Percentiles rank a stretch among this genome's conserved stretches.
Conservation (phyloP, 2,113 vertebrate species). For the Fukomys damarensis region DNA sequence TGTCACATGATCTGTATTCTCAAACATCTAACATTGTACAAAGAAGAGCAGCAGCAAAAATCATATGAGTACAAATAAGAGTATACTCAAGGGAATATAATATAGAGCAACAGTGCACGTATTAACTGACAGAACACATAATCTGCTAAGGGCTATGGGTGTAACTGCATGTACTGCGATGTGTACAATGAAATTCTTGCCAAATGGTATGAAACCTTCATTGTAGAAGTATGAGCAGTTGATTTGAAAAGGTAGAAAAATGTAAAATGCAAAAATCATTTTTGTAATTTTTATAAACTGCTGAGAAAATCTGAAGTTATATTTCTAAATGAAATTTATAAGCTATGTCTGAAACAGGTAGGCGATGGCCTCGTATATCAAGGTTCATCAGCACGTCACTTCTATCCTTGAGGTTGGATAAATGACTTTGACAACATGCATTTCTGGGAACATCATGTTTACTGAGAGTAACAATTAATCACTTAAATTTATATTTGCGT, state of each 20-base stretch:
- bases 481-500: conserved; percentile 56
- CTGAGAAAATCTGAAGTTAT: neutral
- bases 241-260: neutral
- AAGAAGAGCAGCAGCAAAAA: conserved; percentile 35
- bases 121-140: neutral
- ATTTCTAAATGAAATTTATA: conserved; percentile 30
- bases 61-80: neutral
- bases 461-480: conserved; percentile 61
- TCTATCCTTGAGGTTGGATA: neutral
- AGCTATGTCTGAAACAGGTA: neutral
- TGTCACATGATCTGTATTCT: neutral
- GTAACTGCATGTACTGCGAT: neutral
- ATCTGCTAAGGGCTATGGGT: neutral
- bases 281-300: neutral
- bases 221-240: neutral
- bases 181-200: neutral
- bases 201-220: neutral
- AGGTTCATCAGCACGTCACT: neutral
- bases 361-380: conserved; percentile 38
- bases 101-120: neutral
- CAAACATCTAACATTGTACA: neutral
- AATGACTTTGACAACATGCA: conserved; percentile 45
- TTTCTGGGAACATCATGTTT: conserved; percentile 72
- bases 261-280: neutral
- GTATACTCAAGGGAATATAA: neutral